Evolutionary conservation across 2,797 vertebrate genomes (phyloP), one percentile per base, ranked within the genome.

Genomic region (Somateria mollissima): DNA sequence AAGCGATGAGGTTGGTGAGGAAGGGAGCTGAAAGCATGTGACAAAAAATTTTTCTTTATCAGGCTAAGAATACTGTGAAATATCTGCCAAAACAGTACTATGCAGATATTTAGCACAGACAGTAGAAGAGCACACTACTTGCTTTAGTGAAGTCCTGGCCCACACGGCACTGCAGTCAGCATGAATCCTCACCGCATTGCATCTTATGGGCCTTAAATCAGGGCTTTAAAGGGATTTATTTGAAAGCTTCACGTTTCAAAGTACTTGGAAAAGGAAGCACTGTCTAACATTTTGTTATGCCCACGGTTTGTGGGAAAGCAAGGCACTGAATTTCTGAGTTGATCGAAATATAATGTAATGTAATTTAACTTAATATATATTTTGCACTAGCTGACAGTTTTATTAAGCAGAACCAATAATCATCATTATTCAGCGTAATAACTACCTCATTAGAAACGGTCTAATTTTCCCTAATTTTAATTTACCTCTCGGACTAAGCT

Each of bases 361-460:
- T 85, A 96, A 97, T 97, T 97, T 97, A 94, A 85, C 67, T 96
- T 97, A 97, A 97, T 97, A 96, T 97, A 96, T 98, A 97, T 96
- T 97, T 98, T 97, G 90, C 94, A 91, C 92, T 95, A 94, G 96
- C 95, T 96, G 97, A 97, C 95, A 97, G 95, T 96, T 98, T 98
- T 97, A 97, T 97, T 97, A 97, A 96, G 96, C 97, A 97, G 96
- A 98, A 97, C 96, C 96, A 97, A 97, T 97, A 98, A 97, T 97
- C 93, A 96, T 96, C 90, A 45, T 97, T 97, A 98, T 96, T 97
- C 90, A 97, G 83, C 91, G 69, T 96, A 95, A 97, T 97, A 98
- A 97, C 45, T 86, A 93, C 74, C 95, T 97, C 95, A 97, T 97
- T 97, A 97, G 97, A 97, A 97, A 97, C 92, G 82, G 94, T 90